Evolutionary conservation across 2,113 vertebrate species (phyloP).

Genomic region (Actenoides lindsayi): DNA sequence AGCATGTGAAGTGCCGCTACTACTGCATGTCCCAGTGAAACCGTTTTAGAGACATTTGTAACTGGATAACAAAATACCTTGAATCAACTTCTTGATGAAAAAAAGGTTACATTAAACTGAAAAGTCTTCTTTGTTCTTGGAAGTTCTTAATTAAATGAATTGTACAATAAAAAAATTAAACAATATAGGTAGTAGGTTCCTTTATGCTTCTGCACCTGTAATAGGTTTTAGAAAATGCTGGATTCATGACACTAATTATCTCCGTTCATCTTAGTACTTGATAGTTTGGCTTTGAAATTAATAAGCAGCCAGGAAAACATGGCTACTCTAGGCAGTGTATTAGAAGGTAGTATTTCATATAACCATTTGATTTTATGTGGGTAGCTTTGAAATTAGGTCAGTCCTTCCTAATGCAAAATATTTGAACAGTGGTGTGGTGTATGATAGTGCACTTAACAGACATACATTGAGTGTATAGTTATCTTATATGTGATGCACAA

Average conservation of each 20-base stretch:
- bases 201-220: background rate
- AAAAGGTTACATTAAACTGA: background rate
- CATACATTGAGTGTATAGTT: background rate
- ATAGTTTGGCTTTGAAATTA: constrained; percentile 2
- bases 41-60: background rate
- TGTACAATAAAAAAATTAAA: background rate
- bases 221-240: background rate
- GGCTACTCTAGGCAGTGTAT: background rate
- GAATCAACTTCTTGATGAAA: background rate
- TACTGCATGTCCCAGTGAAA: background rate
- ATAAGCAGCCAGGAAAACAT: background rate
- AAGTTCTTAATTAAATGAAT: background rate
- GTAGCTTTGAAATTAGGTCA: constrained; percentile 27
- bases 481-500: background rate
- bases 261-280: background rate
- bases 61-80: background rate
- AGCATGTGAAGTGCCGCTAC: background rate
- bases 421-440: background rate
- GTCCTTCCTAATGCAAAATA: background rate
- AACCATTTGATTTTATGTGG: background rate
- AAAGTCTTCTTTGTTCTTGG: background rate
- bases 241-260: background rate
- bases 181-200: background rate
- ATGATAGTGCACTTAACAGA: background rate
- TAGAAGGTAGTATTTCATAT: background rate